These are phyloP conservation scores for Triplophysa bombifrons DNA, from an alignment of 2,797 vertebrate genomes.

Conservation along the genomic window DNA sequence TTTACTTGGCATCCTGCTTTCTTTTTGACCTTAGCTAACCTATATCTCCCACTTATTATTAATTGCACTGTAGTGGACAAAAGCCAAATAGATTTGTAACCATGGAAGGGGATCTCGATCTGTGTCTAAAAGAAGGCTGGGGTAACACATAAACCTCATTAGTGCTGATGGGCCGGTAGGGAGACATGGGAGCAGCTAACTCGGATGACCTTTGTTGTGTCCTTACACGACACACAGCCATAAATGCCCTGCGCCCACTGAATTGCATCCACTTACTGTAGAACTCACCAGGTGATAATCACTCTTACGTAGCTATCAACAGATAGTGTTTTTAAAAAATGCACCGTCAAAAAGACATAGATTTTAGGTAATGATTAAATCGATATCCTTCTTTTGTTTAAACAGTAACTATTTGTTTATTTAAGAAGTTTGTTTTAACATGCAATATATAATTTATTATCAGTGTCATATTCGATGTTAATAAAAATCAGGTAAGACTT, in stretches of 20 bases:
- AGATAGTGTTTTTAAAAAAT: not conserved
- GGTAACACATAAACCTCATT: constrained; percentile 98
- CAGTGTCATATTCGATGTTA: not conserved
- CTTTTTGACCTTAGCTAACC: constrained; percentile 87
- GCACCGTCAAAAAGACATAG: not conserved
- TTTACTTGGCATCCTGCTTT: constrained; percentile 76
- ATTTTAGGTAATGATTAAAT: not conserved
- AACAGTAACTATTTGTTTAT: not conserved
- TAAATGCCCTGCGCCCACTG: constrained; percentile 35
- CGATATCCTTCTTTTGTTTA: not conserved
- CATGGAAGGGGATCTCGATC: constrained; percentile 97
- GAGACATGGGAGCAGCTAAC: constrained; percentile 79
- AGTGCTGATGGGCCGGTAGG: constrained; percentile 86
- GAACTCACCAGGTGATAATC: constrained; percentile 27
- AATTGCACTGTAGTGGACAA: constrained; percentile 97
- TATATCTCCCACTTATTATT: constrained; percentile 92
- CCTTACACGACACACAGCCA: constrained; percentile 68
- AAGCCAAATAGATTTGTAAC: constrained; percentile 99
- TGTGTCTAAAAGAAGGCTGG: constrained; percentile 91
- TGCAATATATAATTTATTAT: no score
- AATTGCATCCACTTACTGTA: constrained; percentile 61
- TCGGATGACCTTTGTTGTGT: constrained; percentile 82
- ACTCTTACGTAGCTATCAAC: constrained; percentile 9
- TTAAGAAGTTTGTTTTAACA: not conserved
- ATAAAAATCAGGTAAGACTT: not conserved